Percentiles rank a stretch among this genome's conserved stretches.
Conservation (phyloP, 2,113 vertebrate species). For the Epinephelus fuscoguttatus region DNA sequence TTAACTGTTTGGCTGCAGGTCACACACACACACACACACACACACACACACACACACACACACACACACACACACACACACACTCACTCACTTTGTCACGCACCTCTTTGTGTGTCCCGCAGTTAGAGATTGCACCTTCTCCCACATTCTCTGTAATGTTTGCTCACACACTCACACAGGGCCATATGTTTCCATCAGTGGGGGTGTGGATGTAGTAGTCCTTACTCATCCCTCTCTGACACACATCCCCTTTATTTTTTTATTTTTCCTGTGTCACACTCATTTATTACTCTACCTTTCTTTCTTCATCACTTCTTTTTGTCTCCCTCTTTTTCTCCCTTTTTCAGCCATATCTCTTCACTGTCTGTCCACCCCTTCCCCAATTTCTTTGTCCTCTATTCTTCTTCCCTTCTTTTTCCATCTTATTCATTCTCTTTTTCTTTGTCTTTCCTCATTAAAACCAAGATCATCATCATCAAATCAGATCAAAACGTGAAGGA, state of each 20-base stretch:
- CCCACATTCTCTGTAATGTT: slow-evolving; percentile 17
- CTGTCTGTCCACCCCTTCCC: background rate
- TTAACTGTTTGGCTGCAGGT: background rate
- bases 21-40: slow-evolving; percentile 20
- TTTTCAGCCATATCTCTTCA: background rate
- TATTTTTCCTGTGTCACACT: background rate
- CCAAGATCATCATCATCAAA: too few species aligned
- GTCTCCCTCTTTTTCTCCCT: background rate
- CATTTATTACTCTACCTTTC: slow-evolving; percentile 13
- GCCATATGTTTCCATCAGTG: slow-evolving; percentile 37
- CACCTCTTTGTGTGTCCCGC: slow-evolving; percentile 24
- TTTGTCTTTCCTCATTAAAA: background rate
- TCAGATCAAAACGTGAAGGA: background rate
- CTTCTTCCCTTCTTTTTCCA: background rate
- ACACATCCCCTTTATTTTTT: background rate
- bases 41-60: slow-evolving; percentile 24
- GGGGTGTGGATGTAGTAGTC: slow-evolving; percentile 26
- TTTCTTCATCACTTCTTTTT: background rate
- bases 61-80: slow-evolving; percentile 31
- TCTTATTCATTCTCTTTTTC: background rate
- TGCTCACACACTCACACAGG: background rate
- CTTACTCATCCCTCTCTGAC: slow-evolving; percentile 1
- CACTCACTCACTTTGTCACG: background rate
- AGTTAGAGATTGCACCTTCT: slow-evolving; percentile 30
- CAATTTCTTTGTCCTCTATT: background rate